These are phyloP conservation scores for Centropus unirufus DNA, from an alignment of 2,113 vertebrate species.

Conservation along the genomic window DNA sequence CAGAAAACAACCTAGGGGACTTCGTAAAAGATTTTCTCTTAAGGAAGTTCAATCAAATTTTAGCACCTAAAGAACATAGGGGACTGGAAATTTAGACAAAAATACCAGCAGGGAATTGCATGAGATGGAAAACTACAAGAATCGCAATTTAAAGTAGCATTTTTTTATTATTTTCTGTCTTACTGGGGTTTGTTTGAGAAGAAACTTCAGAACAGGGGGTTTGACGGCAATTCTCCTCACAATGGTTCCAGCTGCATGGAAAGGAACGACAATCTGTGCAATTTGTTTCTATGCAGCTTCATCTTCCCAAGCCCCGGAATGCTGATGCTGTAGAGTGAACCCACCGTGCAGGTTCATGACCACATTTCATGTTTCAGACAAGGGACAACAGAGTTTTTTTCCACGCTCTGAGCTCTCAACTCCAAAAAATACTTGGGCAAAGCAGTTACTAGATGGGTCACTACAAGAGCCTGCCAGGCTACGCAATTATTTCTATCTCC, in stretches of 20 bases:
- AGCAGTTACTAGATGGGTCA: neutral
- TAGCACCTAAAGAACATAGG: neutral
- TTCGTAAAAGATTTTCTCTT: neutral
- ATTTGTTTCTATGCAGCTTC: neutral
- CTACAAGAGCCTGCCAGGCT: neutral
- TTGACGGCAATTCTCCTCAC: neutral
- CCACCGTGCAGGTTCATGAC: neutral
- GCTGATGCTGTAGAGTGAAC: neutral
- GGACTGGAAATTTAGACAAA: neutral
- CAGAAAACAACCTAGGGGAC: constrained; percentile 9
- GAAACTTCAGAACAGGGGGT: neutral
- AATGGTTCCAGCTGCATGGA: neutral
- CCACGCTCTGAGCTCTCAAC: neutral
- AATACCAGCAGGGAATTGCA: neutral
- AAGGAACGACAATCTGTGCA: neutral
- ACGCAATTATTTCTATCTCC: neutral
- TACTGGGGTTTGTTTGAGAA: neutral
- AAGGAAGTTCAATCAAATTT: neutral
- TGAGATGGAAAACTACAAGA: neutral
- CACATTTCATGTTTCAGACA: neutral
- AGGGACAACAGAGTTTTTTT: neutral
- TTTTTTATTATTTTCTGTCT: neutral
- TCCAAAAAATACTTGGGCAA: neutral
- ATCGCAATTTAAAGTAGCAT: neutral
- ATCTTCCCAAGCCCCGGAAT: neutral